A percentile compares a stretch with the other conserved stretches of the same genome.
phyloP scores from a whole-genome alignment of 2,113 vertebrate genomes.

The Bufo bufo region DNA sequence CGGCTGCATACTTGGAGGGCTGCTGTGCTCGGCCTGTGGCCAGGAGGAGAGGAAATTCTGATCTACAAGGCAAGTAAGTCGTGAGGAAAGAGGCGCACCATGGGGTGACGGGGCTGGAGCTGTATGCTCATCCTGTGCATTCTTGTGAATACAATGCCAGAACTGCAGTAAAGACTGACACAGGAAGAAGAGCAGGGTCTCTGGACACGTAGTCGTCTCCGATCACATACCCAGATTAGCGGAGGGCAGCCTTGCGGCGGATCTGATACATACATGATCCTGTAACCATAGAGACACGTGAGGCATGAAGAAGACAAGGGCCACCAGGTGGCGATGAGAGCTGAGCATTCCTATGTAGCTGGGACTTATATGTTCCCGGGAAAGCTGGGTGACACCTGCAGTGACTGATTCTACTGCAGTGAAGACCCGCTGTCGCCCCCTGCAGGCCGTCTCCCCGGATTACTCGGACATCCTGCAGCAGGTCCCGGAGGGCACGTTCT shows the following conservation, averaged over 20 bases:
- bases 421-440: neutral
- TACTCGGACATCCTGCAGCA: neutral
- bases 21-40: too few relatives aligned
- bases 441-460: neutral
- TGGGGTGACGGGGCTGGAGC: too few relatives aligned
- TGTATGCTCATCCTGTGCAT: neutral
- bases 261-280: neutral
- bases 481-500: constrained; percentile 51
- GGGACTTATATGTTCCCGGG: neutral
- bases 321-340: too few relatives aligned
- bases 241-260: neutral
- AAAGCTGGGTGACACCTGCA: neutral
- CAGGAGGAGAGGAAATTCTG: too few relatives aligned
- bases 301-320: too few relatives aligned
- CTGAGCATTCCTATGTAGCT: too few relatives aligned
- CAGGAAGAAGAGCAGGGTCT: neutral
- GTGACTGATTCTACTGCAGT: neutral
- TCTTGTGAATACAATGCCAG: neutral
- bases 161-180: neutral
- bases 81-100: too few relatives aligned
- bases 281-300: too few relatives aligned
- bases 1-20: too few relatives aligned
- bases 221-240: neutral
- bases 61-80: too few relatives aligned
- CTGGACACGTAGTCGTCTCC: neutral